These are phyloP conservation scores for Podiceps cristatus DNA, from an alignment of 2,113 vertebrate species.

Conservation along the genomic window DNA sequence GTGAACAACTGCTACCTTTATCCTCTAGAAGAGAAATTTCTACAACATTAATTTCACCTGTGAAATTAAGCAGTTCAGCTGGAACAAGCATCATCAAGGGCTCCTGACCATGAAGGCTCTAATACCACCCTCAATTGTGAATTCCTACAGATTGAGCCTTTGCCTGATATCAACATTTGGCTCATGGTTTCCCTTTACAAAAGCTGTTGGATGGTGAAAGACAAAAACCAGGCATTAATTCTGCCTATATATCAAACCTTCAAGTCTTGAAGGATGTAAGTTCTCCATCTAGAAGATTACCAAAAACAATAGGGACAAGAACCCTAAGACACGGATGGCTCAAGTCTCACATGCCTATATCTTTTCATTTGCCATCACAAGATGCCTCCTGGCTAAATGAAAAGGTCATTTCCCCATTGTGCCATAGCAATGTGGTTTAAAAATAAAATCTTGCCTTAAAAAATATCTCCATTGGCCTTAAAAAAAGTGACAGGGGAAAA, in stretches of 20 bases:
- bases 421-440: conserved; percentile 48
- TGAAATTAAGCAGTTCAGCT: background rate
- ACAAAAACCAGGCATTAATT: background rate
- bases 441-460: conserved; percentile 60
- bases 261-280: background rate
- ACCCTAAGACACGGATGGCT: background rate
- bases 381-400: conserved; percentile 14
- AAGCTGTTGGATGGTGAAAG: background rate
- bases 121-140: background rate
- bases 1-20: background rate
- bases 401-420: conserved; percentile 60
- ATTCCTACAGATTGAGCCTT: background rate
- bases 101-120: background rate
- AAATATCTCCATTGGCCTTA: conserved; percentile 50
- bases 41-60: background rate
- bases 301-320: background rate
- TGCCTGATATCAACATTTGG: background rate
- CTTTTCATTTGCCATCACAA: background rate
- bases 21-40: background rate
- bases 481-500: background rate
- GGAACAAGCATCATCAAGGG: background rate
- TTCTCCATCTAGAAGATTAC: background rate
- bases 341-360: background rate
- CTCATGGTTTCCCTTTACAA: background rate
- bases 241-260: background rate